Base-by-base conservation (phyloP, 2,113 vertebrate species). In the Leucopsar rothschildi region DNA sequence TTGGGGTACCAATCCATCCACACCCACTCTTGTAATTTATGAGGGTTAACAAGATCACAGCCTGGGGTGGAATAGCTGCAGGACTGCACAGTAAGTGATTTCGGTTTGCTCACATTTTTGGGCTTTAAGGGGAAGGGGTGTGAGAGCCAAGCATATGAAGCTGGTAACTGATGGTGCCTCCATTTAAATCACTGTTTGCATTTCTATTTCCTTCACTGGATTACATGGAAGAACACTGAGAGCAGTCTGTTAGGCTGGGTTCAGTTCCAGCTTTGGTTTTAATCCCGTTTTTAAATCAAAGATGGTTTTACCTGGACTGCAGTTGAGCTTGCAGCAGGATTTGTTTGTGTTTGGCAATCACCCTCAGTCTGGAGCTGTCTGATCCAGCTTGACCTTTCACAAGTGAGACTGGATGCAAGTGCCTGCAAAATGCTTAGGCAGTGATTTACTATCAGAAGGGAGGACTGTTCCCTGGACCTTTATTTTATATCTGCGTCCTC, bases 241-340 rank as follows among this genome's bases (percentile, higher is more conserved):
- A 55, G 61, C n/a, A 52, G 52, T 73, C 89, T 95, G 24, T 70
- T 94, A 87, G 88, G 72, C 80, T 96, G 77, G 65, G 45, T 94
- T 95, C 94, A 87, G 76, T 63, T 84, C 83, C 86, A 95, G 77
- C 55, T 81, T 75, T 80, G 42, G 59, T 95, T 97, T 96, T 81
- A 89, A 53, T 87, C 37, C 31, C 23, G 39, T 31, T 79, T 56
- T 56, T 56, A 60, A 68, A 94, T 90, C 87, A 65, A 91, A 59
- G 44, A 37, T 77, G 23, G 35, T 57, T 33, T 77, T 68, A 50
- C 70, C 44, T 53, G 27, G 60, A n/a, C 35, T 88, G 85, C 42
- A 52, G 33, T 3, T 29, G 84, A 29, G 6, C 13, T 70, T 71
- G 52, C n/a, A 86, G 25, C 35, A 78, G 0, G 25, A 25, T 72